Percentiles rank a stretch among this genome's conserved stretches.
phyloP scores from a whole-genome alignment of 2,888 invertebrate genomes.

The Sceliomorpha sp. region DNA sequence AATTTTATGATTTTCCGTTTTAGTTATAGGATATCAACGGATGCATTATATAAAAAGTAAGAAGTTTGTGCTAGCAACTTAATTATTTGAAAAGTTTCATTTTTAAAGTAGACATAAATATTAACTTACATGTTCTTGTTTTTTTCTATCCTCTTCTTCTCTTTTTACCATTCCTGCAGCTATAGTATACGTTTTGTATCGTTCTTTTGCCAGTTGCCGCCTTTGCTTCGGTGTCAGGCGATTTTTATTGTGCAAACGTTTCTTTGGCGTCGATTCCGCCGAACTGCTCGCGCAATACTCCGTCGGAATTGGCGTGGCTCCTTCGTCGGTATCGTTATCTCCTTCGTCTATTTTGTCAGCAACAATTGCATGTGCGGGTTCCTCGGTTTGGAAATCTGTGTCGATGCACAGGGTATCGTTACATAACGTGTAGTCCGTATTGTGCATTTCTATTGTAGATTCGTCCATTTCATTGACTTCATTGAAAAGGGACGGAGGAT shows the following conservation, averaged over 20 bases:
- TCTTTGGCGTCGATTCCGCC: conserved; percentile 88
- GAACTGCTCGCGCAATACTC: conserved; percentile 84
- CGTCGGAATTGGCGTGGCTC: conserved; percentile 85
- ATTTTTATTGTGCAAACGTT: conserved; percentile 79
- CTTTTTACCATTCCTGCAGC: conserved; percentile 83
- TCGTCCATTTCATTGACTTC: conserved; percentile 85
- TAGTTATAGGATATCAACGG: no score
- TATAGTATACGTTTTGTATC: conserved; percentile 92
- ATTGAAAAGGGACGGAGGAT: conserved; percentile 87
- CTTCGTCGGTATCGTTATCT: conserved; percentile 84
- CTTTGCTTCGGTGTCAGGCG: conserved; percentile 89
- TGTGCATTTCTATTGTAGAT: conserved; percentile 74
- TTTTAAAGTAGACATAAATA: no score
- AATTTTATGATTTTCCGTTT: no score
- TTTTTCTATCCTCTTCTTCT: conserved; percentile 68
- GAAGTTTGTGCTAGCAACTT: no score
- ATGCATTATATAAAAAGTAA: no score
- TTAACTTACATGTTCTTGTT: conserved; percentile 59
- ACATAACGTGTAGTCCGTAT: conserved; percentile 78
- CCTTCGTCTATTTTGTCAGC: conserved; percentile 73
- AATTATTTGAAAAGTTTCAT: no score
- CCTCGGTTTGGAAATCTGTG: conserved; percentile 80
- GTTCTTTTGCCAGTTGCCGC: conserved; percentile 87
- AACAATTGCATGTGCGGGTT: conserved; percentile 58
- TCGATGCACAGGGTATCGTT: conserved; percentile 82